A percentile compares a stretch with the other conserved stretches of the same genome.
phyloP scores from a whole-genome alignment of 2,888 invertebrate species.

The Nebria brevicollis region DNA sequence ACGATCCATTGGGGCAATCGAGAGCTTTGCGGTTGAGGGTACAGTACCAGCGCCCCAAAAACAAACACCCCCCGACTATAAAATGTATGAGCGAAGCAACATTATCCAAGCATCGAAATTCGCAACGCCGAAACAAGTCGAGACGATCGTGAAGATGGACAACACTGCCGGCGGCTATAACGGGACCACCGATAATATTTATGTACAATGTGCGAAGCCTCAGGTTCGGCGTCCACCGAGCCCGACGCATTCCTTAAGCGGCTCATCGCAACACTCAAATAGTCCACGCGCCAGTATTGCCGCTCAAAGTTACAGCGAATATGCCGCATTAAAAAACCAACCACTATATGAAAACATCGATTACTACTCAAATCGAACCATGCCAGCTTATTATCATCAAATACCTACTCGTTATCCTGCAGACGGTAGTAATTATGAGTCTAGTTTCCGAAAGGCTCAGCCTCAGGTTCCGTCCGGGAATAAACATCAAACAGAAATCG shows the following conservation, averaged over 20 bases:
- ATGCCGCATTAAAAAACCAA: constrained; percentile 54
- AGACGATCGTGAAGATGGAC: constrained; percentile 65
- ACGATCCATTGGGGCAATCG: constrained; percentile 72
- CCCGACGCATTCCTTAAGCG: constrained; percentile 71
- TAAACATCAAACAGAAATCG: constrained; percentile 60
- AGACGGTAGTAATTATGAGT: constrained; percentile 58
- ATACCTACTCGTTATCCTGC: constrained; percentile 63
- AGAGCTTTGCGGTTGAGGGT: constrained; percentile 70
- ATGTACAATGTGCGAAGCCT: constrained; percentile 63
- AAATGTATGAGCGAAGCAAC: constrained; percentile 76
- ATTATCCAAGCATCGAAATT: constrained; percentile 82
- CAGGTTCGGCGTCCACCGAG: constrained; percentile 61
- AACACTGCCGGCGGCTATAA: constrained; percentile 52
- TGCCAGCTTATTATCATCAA: constrained; percentile 72
- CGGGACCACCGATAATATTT: constrained; percentile 56
- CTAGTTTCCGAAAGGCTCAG: constrained; percentile 78
- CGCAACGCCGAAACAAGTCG: constrained; percentile 79
- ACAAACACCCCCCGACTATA: constrained; percentile 62
- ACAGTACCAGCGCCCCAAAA: constrained; percentile 51
- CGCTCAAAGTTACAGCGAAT: constrained; percentile 48
- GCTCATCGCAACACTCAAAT: constrained; percentile 70
- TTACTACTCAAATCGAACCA: constrained; percentile 73
- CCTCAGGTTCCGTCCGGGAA: constrained; percentile 79
- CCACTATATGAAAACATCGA: constrained; percentile 87
- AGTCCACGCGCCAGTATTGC: constrained; percentile 60